These are phyloP conservation scores for Hofmannophila pseudospretella DNA, from an alignment of 2,888 invertebrate species.

Conservation along the genomic window DNA sequence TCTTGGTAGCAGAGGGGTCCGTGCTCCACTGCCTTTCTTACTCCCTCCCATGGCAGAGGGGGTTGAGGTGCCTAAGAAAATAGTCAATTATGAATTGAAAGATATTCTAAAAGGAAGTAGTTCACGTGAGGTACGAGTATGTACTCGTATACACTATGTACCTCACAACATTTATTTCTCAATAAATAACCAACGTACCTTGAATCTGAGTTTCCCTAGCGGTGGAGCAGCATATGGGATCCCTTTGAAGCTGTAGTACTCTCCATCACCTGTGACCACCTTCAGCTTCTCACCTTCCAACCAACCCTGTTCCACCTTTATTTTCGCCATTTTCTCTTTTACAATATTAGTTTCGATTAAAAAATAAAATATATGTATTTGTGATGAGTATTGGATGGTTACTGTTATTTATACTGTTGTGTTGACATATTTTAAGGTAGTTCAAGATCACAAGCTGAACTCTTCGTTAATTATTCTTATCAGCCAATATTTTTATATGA, in stretches of 20 bases:
- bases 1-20: constrained; percentile 37
- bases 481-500: too few species aligned
- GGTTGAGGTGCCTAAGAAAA: constrained; percentile 33
- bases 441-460: too few species aligned
- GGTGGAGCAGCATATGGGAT: constrained; percentile 72
- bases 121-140: too few species aligned
- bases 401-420: too few species aligned
- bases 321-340: constrained; percentile 11
- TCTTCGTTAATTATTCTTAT: too few species aligned
- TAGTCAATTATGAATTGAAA: neutral
- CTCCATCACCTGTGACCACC: constrained; percentile 20
- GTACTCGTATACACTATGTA: too few species aligned
- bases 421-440: too few species aligned
- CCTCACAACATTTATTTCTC: too few species aligned
- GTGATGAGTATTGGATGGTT: too few species aligned
- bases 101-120: neutral
- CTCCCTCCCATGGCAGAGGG: constrained; percentile 38
- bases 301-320: constrained; percentile 32
- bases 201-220: constrained; percentile 60
- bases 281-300: constrained; percentile 29
- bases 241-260: constrained; percentile 47
- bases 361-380: too few species aligned
- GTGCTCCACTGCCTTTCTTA: constrained; percentile 37
- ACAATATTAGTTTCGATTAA: too few species aligned
- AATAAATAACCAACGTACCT: constrained; percentile 49